These are phyloP conservation scores for Leptinotarsa tumamoca DNA, from an alignment of 2,888 invertebrate species.

Conservation along the genomic window DNA sequence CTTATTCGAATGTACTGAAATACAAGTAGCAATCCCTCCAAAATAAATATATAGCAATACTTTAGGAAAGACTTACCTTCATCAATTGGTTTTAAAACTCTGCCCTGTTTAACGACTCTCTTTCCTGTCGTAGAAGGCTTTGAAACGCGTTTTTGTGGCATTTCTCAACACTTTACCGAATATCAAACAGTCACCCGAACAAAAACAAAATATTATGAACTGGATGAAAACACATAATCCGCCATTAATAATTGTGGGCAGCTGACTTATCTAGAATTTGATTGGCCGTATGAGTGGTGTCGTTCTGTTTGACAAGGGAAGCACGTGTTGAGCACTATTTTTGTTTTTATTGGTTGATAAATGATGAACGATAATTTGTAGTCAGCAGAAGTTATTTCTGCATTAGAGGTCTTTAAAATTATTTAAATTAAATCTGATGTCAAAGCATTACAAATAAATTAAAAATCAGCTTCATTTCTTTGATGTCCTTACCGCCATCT, in stretches of 20 bases:
- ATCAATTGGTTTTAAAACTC: not conserved
- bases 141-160: conserved; percentile 4
- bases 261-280: conserved; percentile 14
- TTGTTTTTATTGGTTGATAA: no score
- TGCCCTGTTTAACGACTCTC: not conserved
- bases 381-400: no score
- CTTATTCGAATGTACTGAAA: no score
- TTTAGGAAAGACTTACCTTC: not conserved
- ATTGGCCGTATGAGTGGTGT: not conserved
- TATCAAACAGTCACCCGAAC: not conserved
- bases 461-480: no score
- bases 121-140: not conserved
- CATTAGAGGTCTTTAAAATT: no score
- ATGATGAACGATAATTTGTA: no score
- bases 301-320: conserved; percentile 1
- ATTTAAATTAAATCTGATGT: no score
- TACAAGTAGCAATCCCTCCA: no score
- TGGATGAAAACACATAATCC: conserved; percentile 10
- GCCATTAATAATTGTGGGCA: conserved; percentile 2
- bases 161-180: conserved; percentile 12
- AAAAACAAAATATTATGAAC: conserved; percentile 3
- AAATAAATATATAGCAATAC: no score
- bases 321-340: not conserved
- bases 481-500: not conserved
- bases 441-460: no score